Evolutionary conservation across 2,113 vertebrate species (phyloP).

Genomic region (Notothenia coriiceps): DNA sequence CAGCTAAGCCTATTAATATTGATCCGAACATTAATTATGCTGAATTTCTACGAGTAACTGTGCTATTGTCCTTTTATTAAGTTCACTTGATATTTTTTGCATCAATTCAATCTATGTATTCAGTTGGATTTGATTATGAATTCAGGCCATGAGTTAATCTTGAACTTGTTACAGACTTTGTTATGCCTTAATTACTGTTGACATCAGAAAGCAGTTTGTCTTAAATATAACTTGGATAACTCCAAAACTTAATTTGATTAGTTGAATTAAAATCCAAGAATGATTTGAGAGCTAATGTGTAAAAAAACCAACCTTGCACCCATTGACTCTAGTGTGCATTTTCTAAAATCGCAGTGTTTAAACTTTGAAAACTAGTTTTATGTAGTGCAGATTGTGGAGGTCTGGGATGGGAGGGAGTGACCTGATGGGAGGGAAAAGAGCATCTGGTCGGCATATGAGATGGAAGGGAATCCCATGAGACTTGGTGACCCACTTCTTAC

Average conservation of each 20-base stretch:
- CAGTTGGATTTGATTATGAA: slow-evolving; percentile 2
- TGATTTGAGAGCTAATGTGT: slow-evolving; percentile 7
- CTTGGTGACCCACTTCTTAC: slow-evolving; percentile 79
- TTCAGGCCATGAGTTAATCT: not conserved
- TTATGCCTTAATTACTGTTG: slow-evolving; percentile 3
- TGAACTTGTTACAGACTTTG: not conserved
- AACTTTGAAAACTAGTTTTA: slow-evolving; percentile 27
- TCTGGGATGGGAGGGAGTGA: slow-evolving; percentile 56
- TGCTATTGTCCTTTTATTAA: slow-evolving; percentile 42
- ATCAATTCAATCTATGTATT: slow-evolving; percentile 9
- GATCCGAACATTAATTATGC: slow-evolving; percentile 68
- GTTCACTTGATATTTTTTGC: slow-evolving; percentile 42
- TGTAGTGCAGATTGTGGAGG: slow-evolving; percentile 36
- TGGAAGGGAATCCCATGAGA: slow-evolving; percentile 82
- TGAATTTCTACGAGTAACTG: slow-evolving; percentile 56
- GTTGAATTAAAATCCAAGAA: not conserved
- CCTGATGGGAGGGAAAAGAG: slow-evolving; percentile 51
- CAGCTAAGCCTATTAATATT: slow-evolving; percentile 77
- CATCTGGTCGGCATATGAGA: slow-evolving; percentile 82
- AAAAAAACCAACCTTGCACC: not conserved
- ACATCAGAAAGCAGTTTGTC: not conserved
- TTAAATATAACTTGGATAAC: not conserved
- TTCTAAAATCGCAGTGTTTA: not conserved
- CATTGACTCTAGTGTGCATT: too few relatives aligned
- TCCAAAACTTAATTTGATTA: slow-evolving; percentile 4